Conservation (phyloP, 2,888 invertebrate species). For the Lithophane leautieri region DNA sequence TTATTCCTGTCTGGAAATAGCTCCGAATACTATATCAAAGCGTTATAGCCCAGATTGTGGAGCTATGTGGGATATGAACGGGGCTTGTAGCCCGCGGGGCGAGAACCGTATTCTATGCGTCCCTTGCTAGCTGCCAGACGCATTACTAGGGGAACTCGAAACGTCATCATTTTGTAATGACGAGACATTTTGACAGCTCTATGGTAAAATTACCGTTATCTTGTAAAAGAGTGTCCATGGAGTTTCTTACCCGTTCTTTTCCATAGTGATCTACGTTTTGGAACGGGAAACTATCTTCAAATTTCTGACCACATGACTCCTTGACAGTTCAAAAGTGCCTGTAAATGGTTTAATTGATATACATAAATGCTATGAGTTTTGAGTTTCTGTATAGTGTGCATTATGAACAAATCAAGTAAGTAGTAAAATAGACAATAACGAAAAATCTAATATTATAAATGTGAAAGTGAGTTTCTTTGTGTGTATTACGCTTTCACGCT, state of each 20-base stretch:
- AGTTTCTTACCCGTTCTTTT: background rate
- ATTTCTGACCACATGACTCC: background rate
- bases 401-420: background rate
- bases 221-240: background rate
- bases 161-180: background rate
- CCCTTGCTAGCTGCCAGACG: constrained; percentile 60
- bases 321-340: constrained; percentile 1
- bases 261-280: constrained; percentile 2
- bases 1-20: constrained; percentile 54
- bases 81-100: constrained; percentile 66
- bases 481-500: no score
- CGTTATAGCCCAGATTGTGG: constrained; percentile 55
- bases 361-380: background rate
- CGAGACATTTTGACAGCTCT: background rate
- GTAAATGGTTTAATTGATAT: background rate
- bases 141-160: constrained; percentile 54
- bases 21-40: constrained; percentile 54
- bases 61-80: constrained; percentile 49
- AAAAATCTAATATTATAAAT: no score
- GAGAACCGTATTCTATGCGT: constrained; percentile 68
- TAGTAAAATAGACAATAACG: no score
- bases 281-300: background rate
- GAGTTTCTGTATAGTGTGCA: background rate
- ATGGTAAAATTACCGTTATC: background rate
- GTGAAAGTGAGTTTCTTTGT: no score